Conservation (phyloP, 1,140 invertebrate genomes). For the Chrysopa pallens region DNA sequence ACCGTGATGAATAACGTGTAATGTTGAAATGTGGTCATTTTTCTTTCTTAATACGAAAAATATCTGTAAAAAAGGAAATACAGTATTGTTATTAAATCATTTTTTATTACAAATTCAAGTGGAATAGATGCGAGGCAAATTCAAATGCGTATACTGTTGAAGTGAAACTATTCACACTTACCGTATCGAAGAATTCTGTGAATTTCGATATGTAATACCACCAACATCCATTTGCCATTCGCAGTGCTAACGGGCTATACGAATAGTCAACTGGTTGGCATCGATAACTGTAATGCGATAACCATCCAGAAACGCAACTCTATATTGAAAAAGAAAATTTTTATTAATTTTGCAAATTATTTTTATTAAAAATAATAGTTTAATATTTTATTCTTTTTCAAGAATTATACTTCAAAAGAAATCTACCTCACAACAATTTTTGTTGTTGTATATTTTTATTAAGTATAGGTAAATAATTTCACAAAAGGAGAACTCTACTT, state of each 20-base stretch:
- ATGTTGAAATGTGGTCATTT: slow-evolving; percentile 75
- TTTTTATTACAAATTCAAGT: neutral
- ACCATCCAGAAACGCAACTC: slow-evolving; percentile 47
- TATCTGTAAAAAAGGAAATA: slow-evolving; percentile 37
- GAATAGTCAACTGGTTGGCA: slow-evolving; percentile 88
- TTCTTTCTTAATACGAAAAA: slow-evolving; percentile 91
- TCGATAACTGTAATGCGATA: slow-evolving; percentile 58
- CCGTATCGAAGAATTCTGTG: slow-evolving; percentile 73
- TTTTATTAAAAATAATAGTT: no score
- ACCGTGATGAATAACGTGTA: slow-evolving; percentile 93
- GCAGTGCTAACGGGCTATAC: slow-evolving; percentile 48
- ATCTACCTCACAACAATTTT: no score
- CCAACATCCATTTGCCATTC: slow-evolving; percentile 63
- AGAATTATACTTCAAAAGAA: no score
- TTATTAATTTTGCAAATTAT: no score
- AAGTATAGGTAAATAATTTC: no score
- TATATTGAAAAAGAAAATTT: no score
- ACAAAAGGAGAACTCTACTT: no score
- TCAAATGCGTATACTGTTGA: no score
- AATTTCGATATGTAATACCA: slow-evolving; percentile 84
- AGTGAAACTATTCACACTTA: slow-evolving; percentile 17
- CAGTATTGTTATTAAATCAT: neutral
- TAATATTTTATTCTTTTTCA: no score
- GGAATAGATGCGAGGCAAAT: no score
- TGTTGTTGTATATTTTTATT: no score